phyloP scores from a whole-genome alignment of 23 tunicate species.

The Corella eumyota region DNA sequence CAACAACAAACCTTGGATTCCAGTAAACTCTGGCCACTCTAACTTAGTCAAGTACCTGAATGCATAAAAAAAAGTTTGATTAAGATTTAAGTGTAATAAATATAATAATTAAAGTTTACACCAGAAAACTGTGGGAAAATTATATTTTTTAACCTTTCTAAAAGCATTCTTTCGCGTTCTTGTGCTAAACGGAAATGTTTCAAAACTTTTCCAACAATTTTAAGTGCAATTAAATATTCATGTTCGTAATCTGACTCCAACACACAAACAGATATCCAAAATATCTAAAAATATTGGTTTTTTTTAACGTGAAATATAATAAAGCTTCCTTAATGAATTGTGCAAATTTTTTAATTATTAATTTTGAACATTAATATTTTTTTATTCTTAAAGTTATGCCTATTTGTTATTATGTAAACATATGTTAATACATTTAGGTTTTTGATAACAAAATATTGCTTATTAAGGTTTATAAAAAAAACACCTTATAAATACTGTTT shows the following conservation, averaged over 20 bases:
- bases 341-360: no score
- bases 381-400: no score
- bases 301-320: background rate
- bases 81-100: no score
- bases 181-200: background rate
- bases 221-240: conserved; percentile 56
- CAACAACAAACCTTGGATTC: conserved; percentile 52
- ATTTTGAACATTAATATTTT: no score
- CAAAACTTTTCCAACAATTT: conserved; percentile 35
- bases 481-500: no score
- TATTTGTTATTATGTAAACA: no score
- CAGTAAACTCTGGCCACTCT: conserved; percentile 49
- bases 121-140: background rate
- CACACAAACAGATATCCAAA: conserved; percentile 57
- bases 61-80: no score
- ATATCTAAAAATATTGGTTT: conserved; percentile 25
- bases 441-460: no score
- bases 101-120: no score
- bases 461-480: no score
- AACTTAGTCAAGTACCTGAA: conserved; percentile 35
- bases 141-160: conserved; percentile 53
- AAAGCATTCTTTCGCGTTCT: conserved; percentile 9
- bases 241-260: conserved; percentile 85
- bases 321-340: background rate
- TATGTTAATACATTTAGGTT: no score